Conservation (phyloP, 1,140 invertebrate species). For the Gonioctena quinquepunctata region DNA sequence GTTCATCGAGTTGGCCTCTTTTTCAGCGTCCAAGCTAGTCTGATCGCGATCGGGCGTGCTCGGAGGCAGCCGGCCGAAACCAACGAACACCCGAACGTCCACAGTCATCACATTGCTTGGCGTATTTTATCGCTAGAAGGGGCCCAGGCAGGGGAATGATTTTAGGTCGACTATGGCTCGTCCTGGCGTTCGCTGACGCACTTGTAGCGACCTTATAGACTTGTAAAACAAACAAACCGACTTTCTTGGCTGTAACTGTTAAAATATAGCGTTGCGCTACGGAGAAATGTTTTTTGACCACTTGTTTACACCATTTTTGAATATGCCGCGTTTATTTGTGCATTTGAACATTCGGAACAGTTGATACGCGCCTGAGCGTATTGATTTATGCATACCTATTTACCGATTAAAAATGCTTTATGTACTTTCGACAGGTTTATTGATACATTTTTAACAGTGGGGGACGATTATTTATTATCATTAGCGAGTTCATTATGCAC, state of each 20-base stretch:
- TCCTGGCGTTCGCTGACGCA: constrained; percentile 10
- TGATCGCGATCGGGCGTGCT: constrained; percentile 5
- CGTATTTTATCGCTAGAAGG: constrained; percentile 45
- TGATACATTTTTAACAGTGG: neutral
- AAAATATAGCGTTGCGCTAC: constrained; percentile 15
- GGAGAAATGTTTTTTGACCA: constrained; percentile 41
- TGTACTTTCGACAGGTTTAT: neutral
- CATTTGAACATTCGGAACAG: constrained; percentile 1
- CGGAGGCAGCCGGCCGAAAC: constrained; percentile 6
- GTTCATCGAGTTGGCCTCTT: constrained; percentile 51
- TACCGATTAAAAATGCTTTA: neutral
- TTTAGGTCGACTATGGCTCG: constrained; percentile 41
- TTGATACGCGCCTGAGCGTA: constrained; percentile 5
- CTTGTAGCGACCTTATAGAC: constrained; percentile 39
- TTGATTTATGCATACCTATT: neutral
- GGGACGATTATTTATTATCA: neutral
- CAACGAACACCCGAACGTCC: constrained; percentile 14
- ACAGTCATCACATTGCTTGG: neutral
- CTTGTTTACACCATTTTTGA: constrained; percentile 38
- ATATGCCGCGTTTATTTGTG: constrained; percentile 12
- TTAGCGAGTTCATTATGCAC: neutral
- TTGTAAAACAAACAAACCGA: constrained; percentile 44
- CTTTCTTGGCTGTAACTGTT: constrained; percentile 44
- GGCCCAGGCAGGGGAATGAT: constrained; percentile 47
- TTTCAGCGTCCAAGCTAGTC: constrained; percentile 29